Percentiles rank a stretch among this genome's conserved stretches.
Evolutionary conservation across 2,888 invertebrate species (phyloP).

Genomic region (Drosophila affinis): DNA sequence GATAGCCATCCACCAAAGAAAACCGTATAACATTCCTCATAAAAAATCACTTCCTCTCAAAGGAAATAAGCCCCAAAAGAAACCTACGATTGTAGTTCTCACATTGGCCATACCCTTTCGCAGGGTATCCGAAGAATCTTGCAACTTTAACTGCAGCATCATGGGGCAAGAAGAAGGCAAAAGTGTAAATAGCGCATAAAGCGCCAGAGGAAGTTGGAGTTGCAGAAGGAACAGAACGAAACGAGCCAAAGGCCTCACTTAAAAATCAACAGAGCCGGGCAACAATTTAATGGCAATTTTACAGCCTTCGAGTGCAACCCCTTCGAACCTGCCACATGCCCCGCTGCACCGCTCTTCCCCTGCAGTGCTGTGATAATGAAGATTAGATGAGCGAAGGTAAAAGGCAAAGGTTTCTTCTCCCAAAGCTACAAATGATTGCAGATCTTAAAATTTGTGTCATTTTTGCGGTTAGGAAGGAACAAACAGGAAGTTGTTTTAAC

Average conservation of each 20-base stretch:
- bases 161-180: slow-evolving; percentile 42
- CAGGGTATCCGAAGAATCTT: neutral
- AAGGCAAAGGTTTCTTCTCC: neutral
- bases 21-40: too few species aligned
- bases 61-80: too few species aligned
- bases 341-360: neutral
- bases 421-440: slow-evolving; percentile 18
- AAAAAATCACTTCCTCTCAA: too few species aligned
- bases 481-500: slow-evolving; percentile 48
- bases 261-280: slow-evolving; percentile 62
- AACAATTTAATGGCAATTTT: slow-evolving; percentile 78
- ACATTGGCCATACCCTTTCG: neutral
- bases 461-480: slow-evolving; percentile 42
- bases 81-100: neutral
- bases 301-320: slow-evolving; percentile 48
- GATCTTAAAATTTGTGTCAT: slow-evolving; percentile 49
- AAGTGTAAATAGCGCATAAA: slow-evolving; percentile 67
- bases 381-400: slow-evolving; percentile 58
- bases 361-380: slow-evolving; percentile 54
- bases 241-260: slow-evolving; percentile 23
- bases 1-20: too few species aligned
- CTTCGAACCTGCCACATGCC: neutral
- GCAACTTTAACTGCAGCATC: slow-evolving; percentile 7
- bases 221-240: slow-evolving; percentile 20
- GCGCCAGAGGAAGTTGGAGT: slow-evolving; percentile 59